These are phyloP conservation scores for Ascaphus truei DNA, from an alignment of 2,113 vertebrate genomes.

Conservation along the genomic window DNA sequence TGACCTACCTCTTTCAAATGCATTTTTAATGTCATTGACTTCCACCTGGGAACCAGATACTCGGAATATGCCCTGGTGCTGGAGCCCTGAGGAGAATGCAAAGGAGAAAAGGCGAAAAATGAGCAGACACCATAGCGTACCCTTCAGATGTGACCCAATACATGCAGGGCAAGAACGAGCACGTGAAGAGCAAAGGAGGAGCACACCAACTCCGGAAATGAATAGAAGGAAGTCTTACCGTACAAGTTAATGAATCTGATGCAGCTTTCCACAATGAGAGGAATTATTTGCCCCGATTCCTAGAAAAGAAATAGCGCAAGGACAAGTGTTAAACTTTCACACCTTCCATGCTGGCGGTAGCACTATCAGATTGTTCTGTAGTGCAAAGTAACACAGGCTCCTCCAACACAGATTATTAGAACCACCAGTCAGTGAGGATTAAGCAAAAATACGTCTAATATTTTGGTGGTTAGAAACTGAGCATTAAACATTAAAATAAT, in stretches of 20 bases:
- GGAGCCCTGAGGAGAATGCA: slow-evolving; percentile 74
- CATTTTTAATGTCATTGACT: slow-evolving; percentile 98
- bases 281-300: slow-evolving; percentile 94
- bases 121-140: background rate
- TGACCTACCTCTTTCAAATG: slow-evolving; percentile 93
- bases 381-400: too few relatives aligned
- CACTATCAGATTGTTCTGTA: too few relatives aligned
- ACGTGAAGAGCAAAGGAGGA: background rate
- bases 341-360: too few relatives aligned
- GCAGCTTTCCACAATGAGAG: slow-evolving; percentile 94
- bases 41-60: slow-evolving; percentile 96
- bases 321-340: too few relatives aligned
- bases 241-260: slow-evolving; percentile 97
- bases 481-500: too few relatives aligned
- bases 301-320: slow-evolving; percentile 60
- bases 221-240: slow-evolving; percentile 65
- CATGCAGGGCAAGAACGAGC: background rate
- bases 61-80: slow-evolving; percentile 97
- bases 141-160: background rate
- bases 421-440: too few relatives aligned
- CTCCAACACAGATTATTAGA: too few relatives aligned
- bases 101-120: slow-evolving; percentile 22
- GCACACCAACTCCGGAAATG: background rate
- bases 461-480: too few relatives aligned
- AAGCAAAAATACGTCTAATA: too few relatives aligned